These are phyloP conservation scores for Eupleurogrammus muticus DNA, from an alignment of 2,797 vertebrate species.

Conservation along the genomic window DNA sequence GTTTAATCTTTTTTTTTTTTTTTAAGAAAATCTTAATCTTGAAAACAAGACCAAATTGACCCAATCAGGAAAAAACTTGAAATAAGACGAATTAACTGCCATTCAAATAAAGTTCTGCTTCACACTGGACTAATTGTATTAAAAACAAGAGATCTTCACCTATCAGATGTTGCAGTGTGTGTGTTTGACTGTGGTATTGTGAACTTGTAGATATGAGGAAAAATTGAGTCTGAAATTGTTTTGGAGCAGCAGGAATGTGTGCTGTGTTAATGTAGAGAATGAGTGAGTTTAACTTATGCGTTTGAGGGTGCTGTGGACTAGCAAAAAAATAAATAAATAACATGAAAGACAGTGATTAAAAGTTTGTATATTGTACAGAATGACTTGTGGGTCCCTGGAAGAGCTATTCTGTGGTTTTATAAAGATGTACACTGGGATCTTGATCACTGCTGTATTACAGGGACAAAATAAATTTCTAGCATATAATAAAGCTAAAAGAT, in stretches of 20 bases:
- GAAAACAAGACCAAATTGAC: no score
- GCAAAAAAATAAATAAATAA: slow-evolving; percentile 11
- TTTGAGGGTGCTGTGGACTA: slow-evolving; percentile 48
- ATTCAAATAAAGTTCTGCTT: no score
- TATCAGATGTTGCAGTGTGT: no score
- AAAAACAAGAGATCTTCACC: no score
- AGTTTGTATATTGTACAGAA: slow-evolving; percentile 39
- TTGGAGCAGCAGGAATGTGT: slow-evolving; percentile 45
- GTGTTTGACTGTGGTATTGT: slow-evolving; percentile 55
- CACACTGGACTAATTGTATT: no score
- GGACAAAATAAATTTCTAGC: slow-evolving; percentile 43
- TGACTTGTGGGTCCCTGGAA: slow-evolving; percentile 37
- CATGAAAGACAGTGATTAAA: slow-evolving; percentile 31
- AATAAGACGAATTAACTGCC: slow-evolving; percentile 28
- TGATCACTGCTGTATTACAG: slow-evolving; percentile 54
- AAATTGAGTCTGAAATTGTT: slow-evolving; percentile 20
- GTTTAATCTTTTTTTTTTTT: no score
- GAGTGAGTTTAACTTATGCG: slow-evolving; percentile 70
- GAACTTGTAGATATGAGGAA: slow-evolving; percentile 39
- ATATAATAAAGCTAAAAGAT: slow-evolving; percentile 49
- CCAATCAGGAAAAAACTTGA: not conserved
- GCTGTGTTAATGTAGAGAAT: slow-evolving; percentile 38
- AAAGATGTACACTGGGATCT: slow-evolving; percentile 54
- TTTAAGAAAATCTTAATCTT: no score
- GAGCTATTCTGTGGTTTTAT: slow-evolving; percentile 65